Evolutionary conservation across 2,797 vertebrate species (phyloP).

Genomic region (Phrynocephalus guinanensis): DNA sequence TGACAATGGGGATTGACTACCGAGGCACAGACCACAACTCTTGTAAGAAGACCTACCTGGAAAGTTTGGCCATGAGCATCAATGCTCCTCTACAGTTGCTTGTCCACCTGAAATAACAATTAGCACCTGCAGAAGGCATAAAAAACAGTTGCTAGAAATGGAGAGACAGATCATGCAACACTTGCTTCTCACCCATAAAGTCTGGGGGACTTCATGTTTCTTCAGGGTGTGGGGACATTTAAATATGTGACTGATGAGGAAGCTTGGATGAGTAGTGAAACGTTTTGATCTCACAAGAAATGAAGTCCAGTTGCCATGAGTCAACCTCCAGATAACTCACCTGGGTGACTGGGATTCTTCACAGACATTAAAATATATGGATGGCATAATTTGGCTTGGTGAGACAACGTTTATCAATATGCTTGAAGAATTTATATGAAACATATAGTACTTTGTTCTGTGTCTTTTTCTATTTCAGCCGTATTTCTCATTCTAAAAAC

Average conservation of each 20-base stretch:
- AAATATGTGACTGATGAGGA: too few species aligned
- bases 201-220: background rate
- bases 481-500: slow-evolving; percentile 5
- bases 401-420: background rate
- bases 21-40: background rate
- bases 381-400: background rate
- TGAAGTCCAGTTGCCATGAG: too few species aligned
- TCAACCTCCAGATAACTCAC: background rate
- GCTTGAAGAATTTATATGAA: background rate
- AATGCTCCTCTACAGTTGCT: slow-evolving; percentile 34
- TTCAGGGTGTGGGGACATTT: too few species aligned
- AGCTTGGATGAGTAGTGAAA: too few species aligned
- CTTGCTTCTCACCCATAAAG: background rate
- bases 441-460: background rate
- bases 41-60: slow-evolving; percentile 38
- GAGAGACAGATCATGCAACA: background rate
- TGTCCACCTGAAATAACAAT: slow-evolving; percentile 31
- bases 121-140: rapidly evolving
- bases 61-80: slow-evolving; percentile 47
- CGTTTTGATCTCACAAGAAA: too few species aligned
- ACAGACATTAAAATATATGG: background rate
- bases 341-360: slow-evolving; percentile 9
- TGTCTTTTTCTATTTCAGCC: background rate
- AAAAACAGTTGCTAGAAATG: background rate
- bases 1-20: rapidly evolving